Conservation (phyloP, 1,140 invertebrate genomes). For the Notospermus geniculatus region DNA sequence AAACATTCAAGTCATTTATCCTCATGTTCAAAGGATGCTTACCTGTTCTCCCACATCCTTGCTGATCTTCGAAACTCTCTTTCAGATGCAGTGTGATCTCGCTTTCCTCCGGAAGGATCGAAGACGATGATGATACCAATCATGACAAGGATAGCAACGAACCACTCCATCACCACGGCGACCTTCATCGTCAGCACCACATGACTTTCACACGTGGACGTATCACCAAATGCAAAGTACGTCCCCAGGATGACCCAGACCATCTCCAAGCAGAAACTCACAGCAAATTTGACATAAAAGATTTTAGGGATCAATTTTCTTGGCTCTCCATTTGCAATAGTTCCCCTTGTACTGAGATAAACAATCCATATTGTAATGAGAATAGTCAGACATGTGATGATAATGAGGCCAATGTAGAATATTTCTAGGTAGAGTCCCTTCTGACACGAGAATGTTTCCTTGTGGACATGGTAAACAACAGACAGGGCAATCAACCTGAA, state of each 20-base stretch:
- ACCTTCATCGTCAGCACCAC: constrained; percentile 52
- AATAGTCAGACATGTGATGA: constrained; percentile 41
- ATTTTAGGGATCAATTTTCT: constrained; percentile 49
- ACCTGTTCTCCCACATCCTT: constrained; percentile 59
- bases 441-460: constrained; percentile 30
- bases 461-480: constrained; percentile 32
- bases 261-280: constrained; percentile 70
- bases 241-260: constrained; percentile 76
- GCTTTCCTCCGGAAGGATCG: constrained; percentile 65
- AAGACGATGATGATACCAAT: constrained; percentile 75
- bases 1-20: too few species aligned
- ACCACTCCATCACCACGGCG: constrained; percentile 78
- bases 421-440: constrained; percentile 27
- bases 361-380: constrained; percentile 43
- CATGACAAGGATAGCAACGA: constrained; percentile 68
- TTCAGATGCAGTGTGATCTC: constrained; percentile 58
- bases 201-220: constrained; percentile 32
- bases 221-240: constrained; percentile 69
- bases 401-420: constrained; percentile 42
- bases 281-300: constrained; percentile 56
- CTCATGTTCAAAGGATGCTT: too few species aligned
- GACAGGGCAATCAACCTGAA: constrained; percentile 36
- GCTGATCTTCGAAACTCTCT: constrained; percentile 43
- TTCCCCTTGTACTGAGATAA: constrained; percentile 50
- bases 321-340: constrained; percentile 49